Conservation (phyloP, 1,140 invertebrate genomes). For the Macrosteles quadrilineatus region DNA sequence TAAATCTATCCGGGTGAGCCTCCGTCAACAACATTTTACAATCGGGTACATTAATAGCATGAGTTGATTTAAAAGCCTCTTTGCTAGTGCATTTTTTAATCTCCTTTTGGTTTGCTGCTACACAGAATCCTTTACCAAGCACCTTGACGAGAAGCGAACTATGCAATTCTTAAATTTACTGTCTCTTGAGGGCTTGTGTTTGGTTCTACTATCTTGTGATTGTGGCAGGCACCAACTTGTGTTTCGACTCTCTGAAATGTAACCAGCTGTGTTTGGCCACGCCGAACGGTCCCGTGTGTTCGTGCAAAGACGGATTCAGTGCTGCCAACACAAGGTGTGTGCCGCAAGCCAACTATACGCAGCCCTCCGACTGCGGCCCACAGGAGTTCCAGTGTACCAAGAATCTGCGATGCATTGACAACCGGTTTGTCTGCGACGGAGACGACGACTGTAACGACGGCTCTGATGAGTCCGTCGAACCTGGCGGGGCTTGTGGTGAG, state of each 20-base stretch:
- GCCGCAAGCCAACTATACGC: constrained; percentile 47
- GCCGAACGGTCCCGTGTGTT: constrained; percentile 52
- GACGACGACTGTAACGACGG: constrained; percentile 59
- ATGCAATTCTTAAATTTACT: no score
- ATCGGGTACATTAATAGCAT: no score
- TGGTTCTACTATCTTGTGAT: no score
- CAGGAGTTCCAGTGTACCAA: constrained; percentile 52
- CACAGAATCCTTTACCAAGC: no score
- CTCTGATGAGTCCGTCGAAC: constrained; percentile 56
- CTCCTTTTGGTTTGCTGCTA: no score
- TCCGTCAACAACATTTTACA: no score
- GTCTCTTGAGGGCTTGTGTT: no score
- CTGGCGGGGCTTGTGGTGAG: constrained; percentile 50
- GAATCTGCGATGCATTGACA: constrained; percentile 53
- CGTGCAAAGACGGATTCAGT: constrained; percentile 56
- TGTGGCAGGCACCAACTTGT: constrained; percentile 53
- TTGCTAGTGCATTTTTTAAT: no score
- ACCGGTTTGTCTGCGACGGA: constrained; percentile 55
- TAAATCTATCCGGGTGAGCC: no score
- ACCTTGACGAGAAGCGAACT: no score
- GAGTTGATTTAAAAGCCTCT: no score
- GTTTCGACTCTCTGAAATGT: constrained; percentile 48
- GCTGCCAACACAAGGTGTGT: constrained; percentile 38
- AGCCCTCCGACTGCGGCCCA: constrained; percentile 48
- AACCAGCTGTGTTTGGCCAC: constrained; percentile 55